Evolutionary conservation across 2,888 invertebrate species (phyloP).

Genomic region (Molorchus minor): DNA sequence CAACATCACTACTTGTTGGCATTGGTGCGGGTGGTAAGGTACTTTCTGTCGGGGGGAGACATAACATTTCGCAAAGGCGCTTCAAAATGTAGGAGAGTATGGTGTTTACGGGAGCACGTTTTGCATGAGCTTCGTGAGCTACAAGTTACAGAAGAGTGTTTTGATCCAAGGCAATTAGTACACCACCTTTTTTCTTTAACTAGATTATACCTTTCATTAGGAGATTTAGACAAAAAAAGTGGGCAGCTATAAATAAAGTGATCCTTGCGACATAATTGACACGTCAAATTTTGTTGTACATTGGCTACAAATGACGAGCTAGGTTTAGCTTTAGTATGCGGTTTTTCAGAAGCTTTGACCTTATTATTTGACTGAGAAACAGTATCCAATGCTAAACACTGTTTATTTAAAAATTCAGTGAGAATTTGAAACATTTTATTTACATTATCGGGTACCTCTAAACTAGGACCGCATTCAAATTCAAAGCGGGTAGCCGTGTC

Average conservation of each 20-base stretch:
- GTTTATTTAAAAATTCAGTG: constrained; percentile 3
- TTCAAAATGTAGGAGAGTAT: background rate
- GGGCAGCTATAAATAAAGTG: background rate
- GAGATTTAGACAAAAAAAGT: background rate
- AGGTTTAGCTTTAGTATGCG: background rate
- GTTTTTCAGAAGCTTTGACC: background rate
- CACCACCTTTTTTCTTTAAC: background rate
- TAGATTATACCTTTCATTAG: background rate
- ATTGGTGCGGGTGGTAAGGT: background rate
- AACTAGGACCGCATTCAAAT: background rate
- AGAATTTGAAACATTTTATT: background rate
- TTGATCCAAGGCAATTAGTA: constrained; percentile 7
- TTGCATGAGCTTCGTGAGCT: background rate
- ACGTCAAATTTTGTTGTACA: background rate
- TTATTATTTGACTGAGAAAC: background rate
- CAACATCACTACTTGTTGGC: background rate
- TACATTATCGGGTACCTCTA: background rate
- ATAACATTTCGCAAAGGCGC: no score
- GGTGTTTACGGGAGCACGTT: background rate
- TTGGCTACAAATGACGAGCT: background rate
- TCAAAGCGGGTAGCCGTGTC: background rate
- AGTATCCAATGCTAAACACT: constrained; percentile 3
- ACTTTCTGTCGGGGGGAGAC: background rate
- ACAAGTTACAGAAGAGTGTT: background rate
- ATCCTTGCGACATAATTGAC: background rate